These are phyloP conservation scores for Lonchura striata DNA, from an alignment of 2,113 vertebrate genomes.

Conservation along the genomic window DNA sequence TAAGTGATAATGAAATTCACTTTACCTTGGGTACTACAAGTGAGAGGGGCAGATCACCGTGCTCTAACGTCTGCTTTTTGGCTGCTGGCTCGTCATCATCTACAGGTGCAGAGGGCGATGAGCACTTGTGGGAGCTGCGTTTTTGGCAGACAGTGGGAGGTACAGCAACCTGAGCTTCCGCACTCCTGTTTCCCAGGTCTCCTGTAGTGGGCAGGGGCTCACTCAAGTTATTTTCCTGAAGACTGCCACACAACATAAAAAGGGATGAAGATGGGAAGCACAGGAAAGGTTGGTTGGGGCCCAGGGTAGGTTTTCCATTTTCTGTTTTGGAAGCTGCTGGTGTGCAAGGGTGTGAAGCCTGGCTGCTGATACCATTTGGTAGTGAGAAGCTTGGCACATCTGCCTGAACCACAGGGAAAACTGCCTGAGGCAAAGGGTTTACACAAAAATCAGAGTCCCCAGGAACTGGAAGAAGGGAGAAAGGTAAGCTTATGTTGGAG, in stretches of 20 bases:
- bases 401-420: constrained; percentile 28
- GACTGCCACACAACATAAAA: constrained; percentile 79
- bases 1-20: not conserved
- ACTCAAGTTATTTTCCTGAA: constrained; percentile 15
- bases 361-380: constrained; percentile 17
- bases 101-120: not conserved
- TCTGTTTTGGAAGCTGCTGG: constrained; percentile 14
- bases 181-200: not conserved
- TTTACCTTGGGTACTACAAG: constrained; percentile 75
- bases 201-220: not conserved
- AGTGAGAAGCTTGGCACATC: constrained; percentile 36
- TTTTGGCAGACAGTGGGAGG: constrained; percentile 32
- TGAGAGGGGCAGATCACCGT: constrained; percentile 59
- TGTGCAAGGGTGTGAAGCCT: not conserved
- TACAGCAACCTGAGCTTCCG: not conserved
- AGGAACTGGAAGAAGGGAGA: constrained; percentile 41
- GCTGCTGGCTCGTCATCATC: constrained; percentile 53
- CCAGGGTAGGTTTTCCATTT: constrained; percentile 23
- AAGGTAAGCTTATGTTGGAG: not conserved
- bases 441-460: constrained; percentile 70
- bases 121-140: constrained; percentile 22
- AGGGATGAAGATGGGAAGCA: constrained; percentile 84
- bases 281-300: constrained; percentile 70
- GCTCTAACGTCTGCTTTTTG: constrained; percentile 61
- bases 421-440: constrained; percentile 41